A percentile compares a stretch with the other conserved stretches of the same genome.
Conservation (phyloP, 2,888 invertebrate genomes). For the Mellilla xanthometata region DNA sequence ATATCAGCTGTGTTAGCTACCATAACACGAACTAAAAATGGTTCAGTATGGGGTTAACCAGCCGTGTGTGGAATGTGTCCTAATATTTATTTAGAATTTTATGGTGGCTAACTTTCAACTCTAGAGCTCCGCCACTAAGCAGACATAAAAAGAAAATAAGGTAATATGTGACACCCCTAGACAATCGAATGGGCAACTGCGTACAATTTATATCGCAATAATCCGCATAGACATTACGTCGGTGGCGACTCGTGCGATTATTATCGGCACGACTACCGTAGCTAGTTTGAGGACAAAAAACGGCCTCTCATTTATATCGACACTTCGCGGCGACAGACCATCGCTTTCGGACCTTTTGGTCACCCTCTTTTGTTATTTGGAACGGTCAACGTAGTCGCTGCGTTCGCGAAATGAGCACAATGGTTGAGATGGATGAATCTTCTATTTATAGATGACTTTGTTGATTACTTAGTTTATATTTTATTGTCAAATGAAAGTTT, state of each 20-base stretch:
- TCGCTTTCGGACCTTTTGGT: slow-evolving; percentile 43
- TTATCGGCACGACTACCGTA: slow-evolving; percentile 66
- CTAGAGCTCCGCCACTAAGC: no score
- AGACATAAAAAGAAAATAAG: not conserved
- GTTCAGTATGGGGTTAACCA: no score
- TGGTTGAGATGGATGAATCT: not conserved
- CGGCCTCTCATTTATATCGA: slow-evolving; percentile 79
- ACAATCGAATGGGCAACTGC: slow-evolving; percentile 72
- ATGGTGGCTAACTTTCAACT: no score
- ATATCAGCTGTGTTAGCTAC: no score
- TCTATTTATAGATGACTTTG: no score
- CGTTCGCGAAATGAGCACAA: slow-evolving; percentile 8
- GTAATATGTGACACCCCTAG: slow-evolving; percentile 52
- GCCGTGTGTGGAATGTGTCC: no score
- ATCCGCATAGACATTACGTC: slow-evolving; percentile 75
- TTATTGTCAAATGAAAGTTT: no score
- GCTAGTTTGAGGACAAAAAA: slow-evolving; percentile 79
- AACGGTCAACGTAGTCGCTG: slow-evolving; percentile 5
- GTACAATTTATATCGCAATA: slow-evolving; percentile 82
- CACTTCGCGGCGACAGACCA: slow-evolving; percentile 68
- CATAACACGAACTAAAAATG: no score
- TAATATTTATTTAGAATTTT: no score
- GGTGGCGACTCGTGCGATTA: slow-evolving; percentile 62
- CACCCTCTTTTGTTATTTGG: slow-evolving; percentile 18
- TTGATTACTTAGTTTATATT: no score